Conservation (phyloP, 2,113 vertebrate genomes). For the Sclerurus mexicanus region DNA sequence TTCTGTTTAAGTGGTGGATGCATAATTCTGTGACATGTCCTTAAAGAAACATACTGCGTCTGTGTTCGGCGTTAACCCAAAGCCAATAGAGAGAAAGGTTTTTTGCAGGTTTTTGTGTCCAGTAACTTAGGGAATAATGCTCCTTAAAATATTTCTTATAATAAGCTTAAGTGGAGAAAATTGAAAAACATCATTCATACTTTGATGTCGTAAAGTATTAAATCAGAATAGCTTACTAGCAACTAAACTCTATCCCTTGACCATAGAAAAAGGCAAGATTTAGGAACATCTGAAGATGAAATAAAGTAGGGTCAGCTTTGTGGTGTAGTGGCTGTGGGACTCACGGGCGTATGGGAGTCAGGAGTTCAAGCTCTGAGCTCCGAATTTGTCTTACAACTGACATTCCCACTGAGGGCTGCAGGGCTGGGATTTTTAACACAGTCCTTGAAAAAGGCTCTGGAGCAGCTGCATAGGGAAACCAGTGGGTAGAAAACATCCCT, state of each 20-base stretch:
- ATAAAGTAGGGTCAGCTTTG: not conserved
- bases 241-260: constrained; percentile 28
- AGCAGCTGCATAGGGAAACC: not conserved
- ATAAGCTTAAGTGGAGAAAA: constrained; percentile 72
- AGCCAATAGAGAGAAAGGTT: not conserved
- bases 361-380: not conserved
- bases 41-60: not conserved
- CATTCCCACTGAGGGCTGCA: not conserved
- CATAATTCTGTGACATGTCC: not conserved
- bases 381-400: not conserved
- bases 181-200: constrained; percentile 66
- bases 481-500: not conserved
- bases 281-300: constrained; percentile 35
- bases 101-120: constrained; percentile 42
- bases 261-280: constrained; percentile 50
- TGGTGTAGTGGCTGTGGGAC: not conserved
- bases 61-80: constrained; percentile 1
- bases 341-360: not conserved
- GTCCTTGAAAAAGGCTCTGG: not conserved
- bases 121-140: constrained; percentile 64
- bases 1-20: not conserved
- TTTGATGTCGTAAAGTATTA: constrained; percentile 76
- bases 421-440: not conserved
- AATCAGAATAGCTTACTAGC: constrained; percentile 61
- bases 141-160: constrained; percentile 62